Conservation (phyloP, 1,140 invertebrate species). For the Ruditapes philippinarum region DNA sequence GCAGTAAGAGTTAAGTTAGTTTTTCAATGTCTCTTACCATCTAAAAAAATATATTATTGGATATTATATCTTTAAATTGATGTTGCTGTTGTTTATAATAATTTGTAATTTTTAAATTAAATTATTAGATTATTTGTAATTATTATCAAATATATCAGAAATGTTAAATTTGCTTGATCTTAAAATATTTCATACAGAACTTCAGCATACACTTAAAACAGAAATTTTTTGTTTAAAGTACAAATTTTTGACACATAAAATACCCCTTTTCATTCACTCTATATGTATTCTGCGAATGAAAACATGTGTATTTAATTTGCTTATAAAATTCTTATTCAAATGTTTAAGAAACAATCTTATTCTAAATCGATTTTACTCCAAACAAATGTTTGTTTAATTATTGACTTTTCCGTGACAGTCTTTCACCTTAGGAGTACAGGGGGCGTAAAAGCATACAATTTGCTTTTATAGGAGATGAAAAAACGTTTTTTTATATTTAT, state of each 20-base stretch:
- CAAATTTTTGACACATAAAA: not conserved
- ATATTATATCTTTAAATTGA: too few relatives aligned
- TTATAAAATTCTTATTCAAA: not conserved
- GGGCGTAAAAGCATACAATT: slow-evolving; percentile 1
- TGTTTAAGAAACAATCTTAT: slow-evolving; percentile 12
- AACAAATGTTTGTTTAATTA: slow-evolving; percentile 6
- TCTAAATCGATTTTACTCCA: not conserved
- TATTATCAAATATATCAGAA: too few relatives aligned
- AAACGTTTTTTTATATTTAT: not conserved
- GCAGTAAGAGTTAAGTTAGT: too few relatives aligned
- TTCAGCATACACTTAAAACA: too few relatives aligned
- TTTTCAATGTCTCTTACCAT: too few relatives aligned
- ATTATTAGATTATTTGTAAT: too few relatives aligned
- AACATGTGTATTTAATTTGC: slow-evolving; percentile 13
- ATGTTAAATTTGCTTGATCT: too few relatives aligned
- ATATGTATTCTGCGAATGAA: not conserved
- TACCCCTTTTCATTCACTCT: not conserved
- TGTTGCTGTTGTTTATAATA: too few relatives aligned
- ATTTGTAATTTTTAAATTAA: too few relatives aligned
- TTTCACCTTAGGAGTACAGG: not conserved
- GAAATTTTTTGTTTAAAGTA: too few relatives aligned
- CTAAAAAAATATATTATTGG: too few relatives aligned
- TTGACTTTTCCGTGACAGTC: slow-evolving; percentile 3
- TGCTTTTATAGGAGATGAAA: not conserved
- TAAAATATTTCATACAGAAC: too few relatives aligned